Evolutionary conservation across 1,140 invertebrate species (phyloP).

Genomic region (Drosophila sturtevanti): DNA sequence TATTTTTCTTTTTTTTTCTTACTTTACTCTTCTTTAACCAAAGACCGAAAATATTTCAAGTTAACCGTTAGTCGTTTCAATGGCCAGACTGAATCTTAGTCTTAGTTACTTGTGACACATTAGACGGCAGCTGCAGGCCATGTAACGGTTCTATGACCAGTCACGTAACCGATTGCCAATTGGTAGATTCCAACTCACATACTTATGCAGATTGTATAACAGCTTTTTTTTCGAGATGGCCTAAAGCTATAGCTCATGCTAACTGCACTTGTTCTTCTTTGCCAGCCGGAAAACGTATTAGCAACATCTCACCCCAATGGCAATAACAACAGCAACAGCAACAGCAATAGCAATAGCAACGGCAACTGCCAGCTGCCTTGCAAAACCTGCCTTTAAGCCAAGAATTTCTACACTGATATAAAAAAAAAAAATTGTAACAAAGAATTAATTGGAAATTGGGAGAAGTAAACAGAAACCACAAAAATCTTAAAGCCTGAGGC

Average conservation of each 20-base stretch:
- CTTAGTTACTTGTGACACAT: background rate
- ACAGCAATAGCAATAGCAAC: conserved; percentile 49
- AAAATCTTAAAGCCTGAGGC: no score
- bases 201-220: conserved; percentile 74
- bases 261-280: conserved; percentile 67
- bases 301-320: conserved; percentile 35
- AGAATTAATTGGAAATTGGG: background rate
- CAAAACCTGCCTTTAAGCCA: conserved; percentile 24
- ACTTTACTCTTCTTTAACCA: no score
- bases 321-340: conserved; percentile 52
- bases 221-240: conserved; percentile 46
- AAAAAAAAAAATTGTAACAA: background rate
- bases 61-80: conserved; percentile 55
- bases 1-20: background rate
- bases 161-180: conserved; percentile 64
- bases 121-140: conserved; percentile 69
- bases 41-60: conserved; percentile 34
- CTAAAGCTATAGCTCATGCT: conserved; percentile 26
- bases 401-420: background rate
- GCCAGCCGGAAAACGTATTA: conserved; percentile 23
- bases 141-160: conserved; percentile 64
- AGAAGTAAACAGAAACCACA: background rate
- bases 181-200: conserved; percentile 3
- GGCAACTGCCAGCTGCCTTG: background rate
- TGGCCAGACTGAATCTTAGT: conserved; percentile 9